phyloP scores from a whole-genome alignment of 2,113 vertebrate genomes.

The Archocentrus centrarchus region DNA sequence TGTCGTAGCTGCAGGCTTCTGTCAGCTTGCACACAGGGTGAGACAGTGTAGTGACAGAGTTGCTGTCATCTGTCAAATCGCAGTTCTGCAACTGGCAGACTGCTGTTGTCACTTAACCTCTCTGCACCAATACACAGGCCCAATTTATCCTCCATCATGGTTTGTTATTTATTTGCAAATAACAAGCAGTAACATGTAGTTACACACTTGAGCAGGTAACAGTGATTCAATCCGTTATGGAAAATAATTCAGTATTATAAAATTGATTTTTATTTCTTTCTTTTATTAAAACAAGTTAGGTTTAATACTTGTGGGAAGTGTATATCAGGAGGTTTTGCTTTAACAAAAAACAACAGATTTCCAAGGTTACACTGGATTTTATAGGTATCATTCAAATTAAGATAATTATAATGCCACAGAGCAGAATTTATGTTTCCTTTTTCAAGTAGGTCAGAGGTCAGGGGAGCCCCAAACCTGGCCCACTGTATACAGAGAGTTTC shows the following conservation, averaged over 20 bases:
- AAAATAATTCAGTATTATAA: not conserved
- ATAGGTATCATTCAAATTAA: not conserved
- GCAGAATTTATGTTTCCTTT: not conserved
- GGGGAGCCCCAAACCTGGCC: fast-evolving
- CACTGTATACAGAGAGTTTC: not conserved
- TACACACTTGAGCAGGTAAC: not conserved
- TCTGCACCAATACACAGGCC: constrained; percentile 14
- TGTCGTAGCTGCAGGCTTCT: constrained; percentile 20
- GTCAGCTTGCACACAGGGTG: not conserved
- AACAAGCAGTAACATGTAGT: not conserved
- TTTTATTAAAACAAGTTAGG: not conserved
- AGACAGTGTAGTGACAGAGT: not conserved
- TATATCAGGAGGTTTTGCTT: not conserved
- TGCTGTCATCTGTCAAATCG: constrained; percentile 12
- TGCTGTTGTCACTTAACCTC: not conserved
- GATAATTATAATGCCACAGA: not conserved
- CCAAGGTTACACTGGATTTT: not conserved
- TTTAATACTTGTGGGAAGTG: not conserved
- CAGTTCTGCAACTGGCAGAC: constrained; percentile 11
- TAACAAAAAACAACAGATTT: not conserved
- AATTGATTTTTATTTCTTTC: not conserved
- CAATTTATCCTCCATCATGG: not conserved
- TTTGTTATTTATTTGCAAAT: not conserved
- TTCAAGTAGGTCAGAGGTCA: constrained; percentile 1
- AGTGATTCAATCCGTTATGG: not conserved